A percentile compares a stretch with the other conserved stretches of the same genome.
Evolutionary conservation across 2,797 vertebrate genomes (phyloP).

Genomic region (Danio kyathit): DNA sequence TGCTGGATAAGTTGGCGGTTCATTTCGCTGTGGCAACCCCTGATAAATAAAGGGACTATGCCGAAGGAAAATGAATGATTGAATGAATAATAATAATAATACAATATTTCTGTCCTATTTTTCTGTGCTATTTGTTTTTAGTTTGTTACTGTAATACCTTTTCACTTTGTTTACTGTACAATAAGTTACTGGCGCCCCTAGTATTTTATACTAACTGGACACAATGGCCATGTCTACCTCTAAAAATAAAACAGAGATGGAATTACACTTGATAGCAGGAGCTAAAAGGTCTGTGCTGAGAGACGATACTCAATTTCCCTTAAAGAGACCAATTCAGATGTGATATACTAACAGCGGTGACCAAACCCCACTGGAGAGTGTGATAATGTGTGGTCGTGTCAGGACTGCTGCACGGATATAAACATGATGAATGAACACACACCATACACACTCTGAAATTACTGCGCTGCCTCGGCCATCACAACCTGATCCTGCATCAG

Average conservation of each 20-base stretch:
- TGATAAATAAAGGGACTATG: too few relatives aligned
- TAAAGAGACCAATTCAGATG: slow-evolving; percentile 5
- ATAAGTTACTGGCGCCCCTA: not conserved
- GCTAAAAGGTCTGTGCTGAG: not conserved
- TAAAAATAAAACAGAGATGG: not conserved
- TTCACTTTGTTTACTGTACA: too few relatives aligned
- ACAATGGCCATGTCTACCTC: not conserved
- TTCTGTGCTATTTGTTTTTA: too few relatives aligned
- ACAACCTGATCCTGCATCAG: not conserved
- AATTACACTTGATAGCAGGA: not conserved
- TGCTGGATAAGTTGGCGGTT: too few relatives aligned
- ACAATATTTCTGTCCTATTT: too few relatives aligned
- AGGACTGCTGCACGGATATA: not conserved
- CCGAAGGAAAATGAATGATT: too few relatives aligned
- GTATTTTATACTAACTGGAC: not conserved
- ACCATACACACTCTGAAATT: not conserved
- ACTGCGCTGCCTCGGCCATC: not conserved
- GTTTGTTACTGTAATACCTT: too few relatives aligned
- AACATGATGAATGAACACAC: slow-evolving; percentile 9
- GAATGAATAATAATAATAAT: too few relatives aligned
- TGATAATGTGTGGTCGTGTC: slow-evolving; percentile 11
- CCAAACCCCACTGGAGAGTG: not conserved
- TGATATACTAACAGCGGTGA: not conserved
- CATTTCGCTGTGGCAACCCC: too few relatives aligned
- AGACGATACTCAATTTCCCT: not conserved